A percentile compares a stretch with the other conserved stretches of the same genome.
phyloP scores from a whole-genome alignment of 2,888 invertebrate genomes.

The Coelogynopora nodosa region DNA sequence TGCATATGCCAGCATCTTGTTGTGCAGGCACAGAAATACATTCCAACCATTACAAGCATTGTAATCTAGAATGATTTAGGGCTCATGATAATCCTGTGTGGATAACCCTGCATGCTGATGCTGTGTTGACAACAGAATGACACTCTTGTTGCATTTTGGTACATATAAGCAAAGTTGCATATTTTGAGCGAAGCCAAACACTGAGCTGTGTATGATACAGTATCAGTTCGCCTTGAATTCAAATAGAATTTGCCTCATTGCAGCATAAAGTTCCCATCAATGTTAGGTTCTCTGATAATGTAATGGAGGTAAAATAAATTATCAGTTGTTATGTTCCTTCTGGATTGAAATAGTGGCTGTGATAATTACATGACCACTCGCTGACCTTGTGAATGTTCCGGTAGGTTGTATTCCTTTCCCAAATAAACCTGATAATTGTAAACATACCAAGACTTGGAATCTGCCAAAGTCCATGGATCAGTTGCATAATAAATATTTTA shows the following conservation, averaged over 20 bases:
- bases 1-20: neutral
- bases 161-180: neutral
- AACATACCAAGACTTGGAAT: neutral
- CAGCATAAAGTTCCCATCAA: neutral
- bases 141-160: neutral
- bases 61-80: neutral
- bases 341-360: neutral
- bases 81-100: neutral
- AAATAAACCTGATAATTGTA: neutral
- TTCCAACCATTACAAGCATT: neutral
- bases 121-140: neutral
- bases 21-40: neutral
- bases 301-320: neutral
- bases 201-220: neutral
- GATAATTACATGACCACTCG: neutral
- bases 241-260: neutral
- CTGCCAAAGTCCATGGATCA: neutral
- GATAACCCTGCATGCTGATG: neutral
- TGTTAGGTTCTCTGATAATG: neutral
- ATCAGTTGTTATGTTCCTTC: neutral
- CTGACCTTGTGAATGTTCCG: neutral
- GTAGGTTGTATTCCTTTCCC: neutral
- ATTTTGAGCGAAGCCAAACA: neutral
- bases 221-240: neutral
- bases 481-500: too few species aligned